Percentiles rank a stretch among this genome's conserved stretches.
These are phyloP conservation scores for Dynastes maya DNA, from an alignment of 2,888 invertebrate species.

Conservation along the genomic window DNA sequence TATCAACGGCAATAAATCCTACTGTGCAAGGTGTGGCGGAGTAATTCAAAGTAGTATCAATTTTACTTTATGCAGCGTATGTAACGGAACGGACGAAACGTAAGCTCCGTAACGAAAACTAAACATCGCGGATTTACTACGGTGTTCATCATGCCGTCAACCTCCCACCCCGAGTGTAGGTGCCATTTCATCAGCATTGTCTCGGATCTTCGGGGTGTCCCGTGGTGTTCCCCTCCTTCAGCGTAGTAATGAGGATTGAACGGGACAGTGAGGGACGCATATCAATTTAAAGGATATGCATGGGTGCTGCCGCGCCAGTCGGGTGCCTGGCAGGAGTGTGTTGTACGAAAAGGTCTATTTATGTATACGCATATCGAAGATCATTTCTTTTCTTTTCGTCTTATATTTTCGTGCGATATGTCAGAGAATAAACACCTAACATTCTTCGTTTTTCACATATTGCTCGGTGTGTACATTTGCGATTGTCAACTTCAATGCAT, in stretches of 20 bases:
- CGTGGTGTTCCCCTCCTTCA: conserved; percentile 7
- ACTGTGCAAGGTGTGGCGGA: conserved; percentile 15
- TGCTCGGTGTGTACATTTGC: too few species aligned
- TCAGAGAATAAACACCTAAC: conserved; percentile 2
- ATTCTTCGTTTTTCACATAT: background rate
- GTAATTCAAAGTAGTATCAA: conserved; percentile 39
- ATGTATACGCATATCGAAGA: background rate
- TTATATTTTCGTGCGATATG: background rate
- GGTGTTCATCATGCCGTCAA: conserved; percentile 47
- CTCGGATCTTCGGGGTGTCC: conserved; percentile 17
- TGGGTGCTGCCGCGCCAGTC: conserved; percentile 2
- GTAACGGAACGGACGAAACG: conserved; percentile 29
- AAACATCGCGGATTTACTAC: conserved; percentile 48
- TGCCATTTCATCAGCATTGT: conserved; percentile 42
- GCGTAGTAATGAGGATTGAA: conserved; percentile 59
- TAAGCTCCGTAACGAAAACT: conserved; percentile 46
- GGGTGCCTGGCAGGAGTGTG: background rate
- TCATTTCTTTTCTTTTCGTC: conserved; percentile 23
- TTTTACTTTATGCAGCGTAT: conserved; percentile 43
- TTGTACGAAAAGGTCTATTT: background rate
- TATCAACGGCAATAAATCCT: conserved; percentile 4
- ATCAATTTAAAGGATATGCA: conserved; percentile 48
- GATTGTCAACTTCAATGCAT: too few species aligned
- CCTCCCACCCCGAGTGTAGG: conserved; percentile 4
- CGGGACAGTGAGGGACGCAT: conserved; percentile 62